phyloP scores from a whole-genome alignment of 2,888 invertebrate species.

The Stenchaetothrips biformis region DNA sequence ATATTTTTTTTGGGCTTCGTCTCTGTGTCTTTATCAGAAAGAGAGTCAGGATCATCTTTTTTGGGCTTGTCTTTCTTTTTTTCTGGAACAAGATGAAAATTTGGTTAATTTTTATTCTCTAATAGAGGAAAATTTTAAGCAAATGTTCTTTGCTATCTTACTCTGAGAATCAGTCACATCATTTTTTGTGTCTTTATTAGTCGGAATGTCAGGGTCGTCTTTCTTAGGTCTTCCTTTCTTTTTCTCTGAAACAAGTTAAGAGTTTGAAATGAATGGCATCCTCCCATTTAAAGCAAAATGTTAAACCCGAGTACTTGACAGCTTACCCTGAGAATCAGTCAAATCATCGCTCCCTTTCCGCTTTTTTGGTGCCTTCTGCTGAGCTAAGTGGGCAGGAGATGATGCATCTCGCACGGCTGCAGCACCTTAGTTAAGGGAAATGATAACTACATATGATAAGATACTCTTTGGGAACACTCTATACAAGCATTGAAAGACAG shows the following conservation, averaged over 20 bases:
- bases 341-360: constrained; percentile 49
- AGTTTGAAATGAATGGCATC: neutral
- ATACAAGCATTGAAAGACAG: too few species aligned
- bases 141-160: constrained; percentile 49
- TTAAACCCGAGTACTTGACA: constrained; percentile 47
- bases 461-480: too few species aligned
- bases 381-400: constrained; percentile 34
- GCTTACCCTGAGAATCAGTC: constrained; percentile 48
- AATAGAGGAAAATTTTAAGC: constrained; percentile 40
- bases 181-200: constrained; percentile 28
- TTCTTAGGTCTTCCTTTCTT: neutral
- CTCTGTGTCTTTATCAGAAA: constrained; percentile 30
- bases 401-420: constrained; percentile 51
- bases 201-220: neutral
- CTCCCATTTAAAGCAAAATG: constrained; percentile 38
- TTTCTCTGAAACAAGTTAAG: neutral
- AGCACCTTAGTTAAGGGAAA: constrained; percentile 45
- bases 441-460: neutral
- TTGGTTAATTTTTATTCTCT: neutral
- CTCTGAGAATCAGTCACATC: constrained; percentile 45
- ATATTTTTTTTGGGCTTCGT: constrained; percentile 32
- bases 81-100: neutral
- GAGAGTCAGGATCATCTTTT: too few species aligned
- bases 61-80: neutral
- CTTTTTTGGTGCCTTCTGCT: constrained; percentile 39